Base-by-base conservation (phyloP, 2,797 vertebrate species). In the Halcyon smyrnensis region DNA sequence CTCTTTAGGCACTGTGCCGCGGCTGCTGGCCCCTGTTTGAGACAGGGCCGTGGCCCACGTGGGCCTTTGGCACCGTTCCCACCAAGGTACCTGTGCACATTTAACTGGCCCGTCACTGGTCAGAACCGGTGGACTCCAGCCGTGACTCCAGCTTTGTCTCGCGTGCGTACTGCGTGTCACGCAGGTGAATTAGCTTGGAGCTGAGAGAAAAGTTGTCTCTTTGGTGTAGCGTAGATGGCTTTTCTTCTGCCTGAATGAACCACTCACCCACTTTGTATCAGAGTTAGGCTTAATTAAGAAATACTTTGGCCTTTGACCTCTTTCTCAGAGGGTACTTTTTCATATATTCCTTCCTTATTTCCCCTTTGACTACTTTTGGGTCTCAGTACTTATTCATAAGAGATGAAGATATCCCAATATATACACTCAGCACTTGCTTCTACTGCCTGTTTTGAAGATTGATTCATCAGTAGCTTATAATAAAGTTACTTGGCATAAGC, bases 401-500 rank as follows among this genome's bases (percentile, higher is more conserved):
- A 86, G 51, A 69, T 43, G 5, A 78, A 76, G 41, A 46, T 75
- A 80, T 60, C 21, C 28, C 11, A 46, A 67, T 46, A 37, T 18
- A 45, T n/a, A 23, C 18, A 59, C 15, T 74, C 54, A 60, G n/a
- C 24, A 15, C 14, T 30, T 63, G 19, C 30, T 41, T 30, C 62
- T 65, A 8, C 32, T 45, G 30, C 43, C 60, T 85, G 37, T n/a
- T 87, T 93, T 54, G 32, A 46, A 82, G 63, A 84, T 2, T 50
- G 74, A 82, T 93, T 89, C 85, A 91, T 87, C 75, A 45, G 51
- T 63, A 68, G 18, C 4, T 75, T 81, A 30, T 71, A 93, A 92
- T 64, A 84, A 71, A 81, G 64, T 95, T 95, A 85, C 34, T 77
- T 83, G 53, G 41, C 59, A 67, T 90, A 85, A 80, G 32, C 53